phyloP scores from a whole-genome alignment of 2,888 invertebrate species.

The Plebejus anna region DNA sequence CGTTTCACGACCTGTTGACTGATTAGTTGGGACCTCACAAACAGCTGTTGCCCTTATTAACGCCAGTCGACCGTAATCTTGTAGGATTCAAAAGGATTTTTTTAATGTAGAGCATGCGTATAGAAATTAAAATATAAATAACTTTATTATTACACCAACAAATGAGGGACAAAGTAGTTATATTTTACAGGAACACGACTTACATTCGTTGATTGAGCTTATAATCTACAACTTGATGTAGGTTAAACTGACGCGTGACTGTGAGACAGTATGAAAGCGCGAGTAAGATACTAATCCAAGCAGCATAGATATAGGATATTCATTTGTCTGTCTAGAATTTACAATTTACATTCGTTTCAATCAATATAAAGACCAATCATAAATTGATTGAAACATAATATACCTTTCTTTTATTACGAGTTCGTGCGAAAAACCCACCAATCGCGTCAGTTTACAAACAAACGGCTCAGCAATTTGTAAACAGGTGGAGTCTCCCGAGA shows the following conservation, averaged over 20 bases:
- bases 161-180: background rate
- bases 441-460: conserved; percentile 29
- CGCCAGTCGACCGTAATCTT: conserved; percentile 30
- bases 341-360: no score
- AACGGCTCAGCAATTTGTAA: conserved; percentile 51
- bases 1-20: conserved; percentile 76
- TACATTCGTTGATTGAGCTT: no score
- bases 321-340: no score
- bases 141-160: background rate
- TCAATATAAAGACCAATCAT: no score
- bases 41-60: conserved; percentile 51
- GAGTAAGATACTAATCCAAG: no score
- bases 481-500: conserved; percentile 56
- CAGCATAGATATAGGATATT: no score
- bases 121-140: background rate
- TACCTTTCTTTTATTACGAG: conserved; percentile 22
- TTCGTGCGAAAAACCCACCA: conserved; percentile 36
- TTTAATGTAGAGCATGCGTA: background rate
- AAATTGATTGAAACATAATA: background rate
- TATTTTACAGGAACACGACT: background rate
- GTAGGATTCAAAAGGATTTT: background rate
- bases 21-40: conserved; percentile 58
- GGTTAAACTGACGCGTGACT: no score
- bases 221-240: no score
- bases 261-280: no score